A percentile compares a stretch with the other conserved stretches of the same genome.
Evolutionary conservation across 2,113 vertebrate genomes (phyloP).

Genomic region (Coptodon rendalli): DNA sequence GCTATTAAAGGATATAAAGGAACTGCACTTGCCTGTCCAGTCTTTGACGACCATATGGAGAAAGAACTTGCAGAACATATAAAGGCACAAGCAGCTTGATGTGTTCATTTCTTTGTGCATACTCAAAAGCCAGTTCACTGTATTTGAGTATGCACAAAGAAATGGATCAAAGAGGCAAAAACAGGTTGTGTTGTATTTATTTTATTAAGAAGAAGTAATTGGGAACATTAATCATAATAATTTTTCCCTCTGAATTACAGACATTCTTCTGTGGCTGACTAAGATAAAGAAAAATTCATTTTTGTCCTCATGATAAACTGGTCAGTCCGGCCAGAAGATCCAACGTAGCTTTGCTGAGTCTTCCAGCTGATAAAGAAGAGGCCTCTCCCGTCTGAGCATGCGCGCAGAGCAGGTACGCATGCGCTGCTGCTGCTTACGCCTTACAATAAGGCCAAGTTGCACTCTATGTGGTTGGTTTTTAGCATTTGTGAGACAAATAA

Average conservation of each 20-base stretch:
- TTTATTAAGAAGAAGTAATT: not conserved
- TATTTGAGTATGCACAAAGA: not conserved
- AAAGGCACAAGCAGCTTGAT: not conserved
- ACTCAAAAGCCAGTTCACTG: fast-evolving
- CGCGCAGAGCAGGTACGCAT: no score
- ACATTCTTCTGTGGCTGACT: not conserved
- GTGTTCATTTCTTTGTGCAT: not conserved
- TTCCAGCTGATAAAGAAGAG: no score
- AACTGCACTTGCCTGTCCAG: not conserved
- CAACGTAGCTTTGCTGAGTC: no score
- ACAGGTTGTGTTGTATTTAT: not conserved
- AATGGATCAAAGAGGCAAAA: not conserved
- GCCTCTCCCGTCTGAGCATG: no score
- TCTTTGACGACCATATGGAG: not conserved
- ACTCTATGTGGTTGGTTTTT: no score
- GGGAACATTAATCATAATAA: not conserved
- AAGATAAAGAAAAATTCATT: not conserved
- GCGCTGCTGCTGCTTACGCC: no score
- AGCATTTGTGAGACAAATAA: no score
- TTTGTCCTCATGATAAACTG: not conserved
- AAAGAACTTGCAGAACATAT: not conserved
- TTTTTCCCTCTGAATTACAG: not conserved
- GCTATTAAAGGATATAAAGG: not conserved
- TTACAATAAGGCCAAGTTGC: no score
- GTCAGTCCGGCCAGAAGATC: not conserved